Base-by-base conservation (phyloP, 2,888 invertebrate species). In the Hetaerina titia region DNA sequence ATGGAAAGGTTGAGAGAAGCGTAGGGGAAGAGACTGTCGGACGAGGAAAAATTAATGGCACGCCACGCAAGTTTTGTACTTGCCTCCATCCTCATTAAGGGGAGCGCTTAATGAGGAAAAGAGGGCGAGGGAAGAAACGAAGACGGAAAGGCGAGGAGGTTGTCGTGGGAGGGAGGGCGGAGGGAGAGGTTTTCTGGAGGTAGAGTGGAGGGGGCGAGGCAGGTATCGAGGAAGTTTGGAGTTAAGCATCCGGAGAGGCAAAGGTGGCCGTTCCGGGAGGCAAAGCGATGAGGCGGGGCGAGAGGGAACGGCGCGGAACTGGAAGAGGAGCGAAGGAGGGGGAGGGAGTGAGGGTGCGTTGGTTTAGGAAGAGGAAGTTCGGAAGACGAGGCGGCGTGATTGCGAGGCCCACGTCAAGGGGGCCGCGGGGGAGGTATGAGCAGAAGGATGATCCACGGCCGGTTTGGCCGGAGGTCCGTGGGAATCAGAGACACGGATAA, bases 31-130 rank as follows among this genome's bases (percentile, higher is more conserved):
- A 17, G 22, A n/a, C 13, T 6, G 89, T 89, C 5, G n/a, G 57
- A 58, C 57, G 89, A 58, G 57, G 19, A 58, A 57, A 58, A 57
- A 89, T 58, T 89, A 89, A 89, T n/a, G 89, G 57, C 89, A 56
- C 22, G 58, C 56, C 58, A 25, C 81, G 81, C 81, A 81, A 81
- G 81, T 81, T 81, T 31, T 31, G 81, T 81, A 31, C 81, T 81
- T 81, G 81, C 25, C 81, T 81, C 81, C 81, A 31, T 81, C 81
- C 81, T 81, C 81, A 81, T 81, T n/a, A 81, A 19, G n/a, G 81
- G 81, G 31, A 81, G 81, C n/a, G 81, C 11, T 25, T 11, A 31
- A n/a, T n/a, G n/a, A 31, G n/a, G 31, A 11, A 88, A 31, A 63
- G 63, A 90, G 60, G 22, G 64, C 6, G 63, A 64, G 64, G 56